These are phyloP conservation scores for Papilio machaon DNA, from an alignment of 1,140 invertebrate genomes.

Conservation along the genomic window DNA sequence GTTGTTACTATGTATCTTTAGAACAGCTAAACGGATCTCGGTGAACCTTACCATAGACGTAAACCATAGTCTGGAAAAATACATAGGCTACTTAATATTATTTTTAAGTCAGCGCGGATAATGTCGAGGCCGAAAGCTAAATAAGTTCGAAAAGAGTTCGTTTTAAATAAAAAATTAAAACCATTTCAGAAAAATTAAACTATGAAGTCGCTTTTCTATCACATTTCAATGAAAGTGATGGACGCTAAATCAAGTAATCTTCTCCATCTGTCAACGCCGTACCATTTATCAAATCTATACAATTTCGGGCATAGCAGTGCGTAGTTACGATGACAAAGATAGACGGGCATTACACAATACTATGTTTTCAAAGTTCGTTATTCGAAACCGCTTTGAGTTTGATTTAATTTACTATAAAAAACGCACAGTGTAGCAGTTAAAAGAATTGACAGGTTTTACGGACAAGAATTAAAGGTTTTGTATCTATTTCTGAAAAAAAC, in stretches of 20 bases:
- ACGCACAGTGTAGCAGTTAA: neutral
- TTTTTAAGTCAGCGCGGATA: too few species aligned
- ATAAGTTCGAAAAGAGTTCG: too few species aligned
- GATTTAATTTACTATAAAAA: neutral
- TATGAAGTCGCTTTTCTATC: neutral
- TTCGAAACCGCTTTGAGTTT: neutral
- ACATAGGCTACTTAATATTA: too few species aligned
- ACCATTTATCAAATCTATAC: constrained; percentile 12
- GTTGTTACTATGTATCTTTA: too few species aligned
- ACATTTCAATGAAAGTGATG: neutral
- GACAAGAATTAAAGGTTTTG: neutral
- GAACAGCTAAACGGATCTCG: too few species aligned
- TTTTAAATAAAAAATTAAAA: too few species aligned
- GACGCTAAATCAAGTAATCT: neutral
- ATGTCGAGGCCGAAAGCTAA: too few species aligned
- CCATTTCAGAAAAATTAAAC: neutral
- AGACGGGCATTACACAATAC: neutral
- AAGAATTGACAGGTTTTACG: neutral
- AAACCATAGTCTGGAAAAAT: too few species aligned
- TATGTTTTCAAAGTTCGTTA: neutral
- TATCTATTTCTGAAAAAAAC: neutral
- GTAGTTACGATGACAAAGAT: neutral
- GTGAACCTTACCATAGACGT: too few species aligned
- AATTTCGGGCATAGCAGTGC: neutral
- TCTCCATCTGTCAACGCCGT: constrained; percentile 6